These are phyloP conservation scores for Stegostoma tigrinum DNA, from an alignment of 2,113 vertebrate genomes.

Conservation along the genomic window DNA sequence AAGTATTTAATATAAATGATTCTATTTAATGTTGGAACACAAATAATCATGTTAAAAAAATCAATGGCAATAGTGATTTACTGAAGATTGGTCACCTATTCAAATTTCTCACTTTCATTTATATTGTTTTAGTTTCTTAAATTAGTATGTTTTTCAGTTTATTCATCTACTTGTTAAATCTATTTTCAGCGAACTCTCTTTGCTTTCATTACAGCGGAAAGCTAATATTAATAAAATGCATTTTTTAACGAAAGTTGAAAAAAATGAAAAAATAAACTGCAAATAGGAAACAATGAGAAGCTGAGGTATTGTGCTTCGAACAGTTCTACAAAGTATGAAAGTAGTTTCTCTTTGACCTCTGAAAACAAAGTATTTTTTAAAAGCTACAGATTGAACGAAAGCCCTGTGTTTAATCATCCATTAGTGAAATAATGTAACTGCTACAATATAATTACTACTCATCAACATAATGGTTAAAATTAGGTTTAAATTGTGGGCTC, in stretches of 20 bases:
- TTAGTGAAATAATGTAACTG: not conserved
- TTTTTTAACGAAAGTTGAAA: not conserved
- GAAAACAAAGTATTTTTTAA: not conserved
- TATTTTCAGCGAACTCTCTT: not conserved
- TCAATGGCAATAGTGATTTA: no score
- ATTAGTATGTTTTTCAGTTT: no score
- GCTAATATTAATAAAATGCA: not conserved
- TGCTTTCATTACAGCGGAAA: not conserved
- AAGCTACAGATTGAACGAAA: not conserved
- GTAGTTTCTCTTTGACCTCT: not conserved
- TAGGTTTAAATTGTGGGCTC: not conserved
- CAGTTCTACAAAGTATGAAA: not conserved
- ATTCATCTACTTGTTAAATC: not conserved
- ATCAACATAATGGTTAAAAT: conserved; percentile 12
- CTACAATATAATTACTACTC: not conserved
- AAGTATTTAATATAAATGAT: no score
- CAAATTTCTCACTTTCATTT: no score
- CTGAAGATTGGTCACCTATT: no score
- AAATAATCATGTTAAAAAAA: no score
- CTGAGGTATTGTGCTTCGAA: not conserved
- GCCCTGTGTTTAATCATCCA: not conserved
- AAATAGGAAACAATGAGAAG: not conserved
- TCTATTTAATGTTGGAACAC: no score
- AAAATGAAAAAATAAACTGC: not conserved
- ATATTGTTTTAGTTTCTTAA: no score